phyloP scores from a whole-genome alignment of 2,797 vertebrate genomes.

The Leuciscus waleckii region DNA sequence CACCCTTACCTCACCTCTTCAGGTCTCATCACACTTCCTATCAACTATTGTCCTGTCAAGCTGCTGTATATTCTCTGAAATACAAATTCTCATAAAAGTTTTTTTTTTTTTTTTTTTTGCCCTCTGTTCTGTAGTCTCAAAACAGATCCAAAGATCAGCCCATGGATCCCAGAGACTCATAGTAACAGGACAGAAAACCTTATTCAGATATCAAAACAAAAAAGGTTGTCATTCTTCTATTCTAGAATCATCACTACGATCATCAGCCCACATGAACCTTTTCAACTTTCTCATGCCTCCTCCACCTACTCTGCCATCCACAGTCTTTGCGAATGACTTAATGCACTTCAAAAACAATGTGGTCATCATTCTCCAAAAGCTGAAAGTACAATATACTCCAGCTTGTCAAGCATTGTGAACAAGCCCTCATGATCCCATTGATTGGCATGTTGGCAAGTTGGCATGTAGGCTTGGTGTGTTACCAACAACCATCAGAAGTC shows the following conservation, averaged over 20 bases:
- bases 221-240: neutral
- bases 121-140: constrained; percentile 5
- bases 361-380: constrained; percentile 13
- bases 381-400: neutral
- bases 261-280: neutral
- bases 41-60: neutral
- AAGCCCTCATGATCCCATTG: neutral
- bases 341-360: neutral
- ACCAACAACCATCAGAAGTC: too few species aligned
- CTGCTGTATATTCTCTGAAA: neutral
- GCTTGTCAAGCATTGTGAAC: neutral
- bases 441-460: too few species aligned
- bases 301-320: constrained; percentile 22
- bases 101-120: too few species aligned
- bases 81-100: neutral
- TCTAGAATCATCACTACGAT: neutral
- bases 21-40: neutral
- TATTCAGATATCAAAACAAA: constrained; percentile 1
- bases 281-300: constrained; percentile 8
- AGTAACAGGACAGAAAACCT: neutral
- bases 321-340: constrained; percentile 6
- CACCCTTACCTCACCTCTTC: neutral
- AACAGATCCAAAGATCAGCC: neutral
- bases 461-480: too few species aligned
- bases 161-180: neutral